Base-by-base conservation (phyloP, 2,113 vertebrate genomes). In the Ornithorhynchus anatinus region DNA sequence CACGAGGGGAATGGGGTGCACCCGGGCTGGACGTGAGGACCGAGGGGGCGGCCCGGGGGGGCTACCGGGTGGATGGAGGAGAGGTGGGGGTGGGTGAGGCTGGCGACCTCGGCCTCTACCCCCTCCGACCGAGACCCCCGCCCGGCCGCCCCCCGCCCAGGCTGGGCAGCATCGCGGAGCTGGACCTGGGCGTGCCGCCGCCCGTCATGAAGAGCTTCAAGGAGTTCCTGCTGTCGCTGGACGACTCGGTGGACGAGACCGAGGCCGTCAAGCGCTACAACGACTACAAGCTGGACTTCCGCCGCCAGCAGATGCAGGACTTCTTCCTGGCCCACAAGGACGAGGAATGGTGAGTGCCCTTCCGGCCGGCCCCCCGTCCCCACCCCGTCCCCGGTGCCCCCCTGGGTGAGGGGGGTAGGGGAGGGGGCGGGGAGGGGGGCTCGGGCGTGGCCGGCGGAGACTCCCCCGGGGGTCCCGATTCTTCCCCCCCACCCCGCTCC, bases 311-410 rank as follows among this genome's bases (percentile, higher is more conserved):
- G 92, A 97, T 98, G 96, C 96, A 98, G 82, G 96, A 98, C 36
- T 98, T 98, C 90, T 98, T 98, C 89, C 86, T 98, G 80, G 93
- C 95, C 43, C 96, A 98, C 85, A 98, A 98, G 88, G 96, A 96
- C 25, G 96, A 98, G 89, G 96, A 98, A 94, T 98, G 96, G 96
- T 98, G 94, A 85, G 96, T 68, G 42, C 44, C 70, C 77, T 58
- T 8, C 1, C 23, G 22, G 8, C 22, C 19, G 2, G 44, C 40
- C 42, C 72, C 42, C 23, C 14, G 31, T 17, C 25, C 31, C 47
- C 19, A 9, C 20, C 31, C 80, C 57, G n/a, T 29, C 51, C 66
- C 69, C 71, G n/a, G n/a, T n/a, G n/a, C n/a, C n/a, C n/a, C n/a
- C n/a, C n/a, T n/a, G n/a, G n/a, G n/a, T n/a, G n/a, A n/a, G n/a